Evolutionary conservation across 2,888 invertebrate species (phyloP).

Genomic region (Phania funesta): DNA sequence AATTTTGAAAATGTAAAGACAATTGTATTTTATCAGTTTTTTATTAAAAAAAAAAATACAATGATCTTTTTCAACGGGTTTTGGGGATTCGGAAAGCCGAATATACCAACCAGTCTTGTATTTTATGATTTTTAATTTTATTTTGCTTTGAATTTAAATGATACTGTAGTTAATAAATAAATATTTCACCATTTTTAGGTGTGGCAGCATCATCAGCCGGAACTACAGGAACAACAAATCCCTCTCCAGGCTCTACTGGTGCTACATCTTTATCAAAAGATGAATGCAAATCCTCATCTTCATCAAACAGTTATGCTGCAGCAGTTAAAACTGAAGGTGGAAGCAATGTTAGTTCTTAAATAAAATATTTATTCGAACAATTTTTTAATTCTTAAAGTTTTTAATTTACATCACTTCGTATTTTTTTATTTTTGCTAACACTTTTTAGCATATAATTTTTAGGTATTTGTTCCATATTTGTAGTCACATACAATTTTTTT

Average conservation of each 20-base stretch:
- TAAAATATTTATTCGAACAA: slow-evolving; percentile 40
- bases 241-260: slow-evolving; percentile 52
- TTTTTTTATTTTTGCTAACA: not conserved
- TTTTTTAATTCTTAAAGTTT: not conserved
- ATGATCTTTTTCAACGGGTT: not conserved
- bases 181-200: slow-evolving; percentile 74
- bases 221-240: slow-evolving; percentile 63
- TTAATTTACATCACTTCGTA: slow-evolving; percentile 32
- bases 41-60: too few species aligned
- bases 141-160: slow-evolving; percentile 14
- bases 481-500: not conserved
- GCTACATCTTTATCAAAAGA: slow-evolving; percentile 55
- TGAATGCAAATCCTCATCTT: slow-evolving; percentile 69
- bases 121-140: slow-evolving; percentile 30
- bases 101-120: not conserved
- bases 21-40: too few species aligned
- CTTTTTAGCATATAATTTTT: slow-evolving; percentile 30
- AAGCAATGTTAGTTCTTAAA: slow-evolving; percentile 71
- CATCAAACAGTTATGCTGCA: slow-evolving; percentile 78
- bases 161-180: slow-evolving; percentile 74
- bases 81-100: not conserved
- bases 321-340: slow-evolving; percentile 78
- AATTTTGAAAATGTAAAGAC: too few species aligned
- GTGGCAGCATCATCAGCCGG: slow-evolving; percentile 57
- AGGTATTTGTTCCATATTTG: slow-evolving; percentile 41